Percentiles rank a stretch among this genome's conserved stretches.
These are phyloP conservation scores for Bungarus multicinctus DNA, from an alignment of 2,113 vertebrate genomes.

Conservation along the genomic window DNA sequence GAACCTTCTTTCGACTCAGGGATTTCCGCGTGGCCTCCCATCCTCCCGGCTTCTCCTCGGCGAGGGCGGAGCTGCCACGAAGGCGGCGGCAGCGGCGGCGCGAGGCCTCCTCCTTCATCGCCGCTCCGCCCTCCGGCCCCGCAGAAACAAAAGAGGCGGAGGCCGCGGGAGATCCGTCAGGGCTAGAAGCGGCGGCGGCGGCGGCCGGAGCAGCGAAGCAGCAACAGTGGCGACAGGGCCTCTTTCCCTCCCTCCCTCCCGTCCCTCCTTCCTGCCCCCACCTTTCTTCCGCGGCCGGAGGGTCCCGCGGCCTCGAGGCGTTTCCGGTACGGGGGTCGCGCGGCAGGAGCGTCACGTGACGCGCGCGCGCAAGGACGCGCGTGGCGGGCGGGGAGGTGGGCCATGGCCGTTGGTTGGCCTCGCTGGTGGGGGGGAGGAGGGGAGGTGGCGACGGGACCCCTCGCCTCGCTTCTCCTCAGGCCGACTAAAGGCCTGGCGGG, in stretches of 20 bases:
- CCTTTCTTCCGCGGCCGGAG: background rate
- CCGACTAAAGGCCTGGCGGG: background rate
- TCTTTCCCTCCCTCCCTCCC: background rate
- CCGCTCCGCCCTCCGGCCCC: background rate
- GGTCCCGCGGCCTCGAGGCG: background rate
- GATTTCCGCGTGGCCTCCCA: too few relatives aligned
- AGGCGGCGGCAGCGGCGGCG: background rate
- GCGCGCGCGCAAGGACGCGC: background rate
- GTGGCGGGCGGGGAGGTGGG: background rate
- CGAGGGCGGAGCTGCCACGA: background rate
- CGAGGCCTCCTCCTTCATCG: background rate
- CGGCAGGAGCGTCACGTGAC: background rate
- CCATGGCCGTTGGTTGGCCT: background rate
- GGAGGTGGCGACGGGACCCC: fast-evolving
- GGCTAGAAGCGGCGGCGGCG: background rate
- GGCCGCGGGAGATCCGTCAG: background rate
- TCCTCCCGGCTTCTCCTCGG: background rate
- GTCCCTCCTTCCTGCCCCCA: background rate
- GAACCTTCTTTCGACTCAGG: too few relatives aligned
- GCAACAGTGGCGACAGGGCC: background rate
- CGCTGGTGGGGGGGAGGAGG: background rate
- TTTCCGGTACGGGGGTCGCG: background rate
- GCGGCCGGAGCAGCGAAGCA: background rate
- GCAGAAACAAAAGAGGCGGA: background rate
- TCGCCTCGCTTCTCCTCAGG: background rate